These are phyloP conservation scores for Anser cygnoides DNA, from an alignment of 2,113 vertebrate genomes.

Conservation along the genomic window DNA sequence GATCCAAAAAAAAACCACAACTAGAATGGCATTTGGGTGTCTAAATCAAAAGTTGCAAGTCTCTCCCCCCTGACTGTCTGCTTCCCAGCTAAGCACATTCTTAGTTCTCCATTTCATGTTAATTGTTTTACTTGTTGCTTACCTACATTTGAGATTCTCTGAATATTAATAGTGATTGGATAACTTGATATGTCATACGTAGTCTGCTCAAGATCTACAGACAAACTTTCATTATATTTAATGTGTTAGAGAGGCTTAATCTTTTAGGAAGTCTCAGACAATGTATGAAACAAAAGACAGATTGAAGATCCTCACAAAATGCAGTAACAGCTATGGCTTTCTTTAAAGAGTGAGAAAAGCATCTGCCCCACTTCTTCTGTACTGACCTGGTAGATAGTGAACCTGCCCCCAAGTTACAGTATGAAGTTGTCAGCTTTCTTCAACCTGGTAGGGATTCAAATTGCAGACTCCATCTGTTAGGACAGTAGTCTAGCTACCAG, in stretches of 20 bases:
- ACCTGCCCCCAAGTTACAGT: not conserved
- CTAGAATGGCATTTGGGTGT: not conserved
- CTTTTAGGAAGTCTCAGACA: not conserved
- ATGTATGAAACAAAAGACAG: not conserved
- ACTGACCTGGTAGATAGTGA: not conserved
- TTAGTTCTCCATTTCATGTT: not conserved
- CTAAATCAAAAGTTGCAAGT: not conserved
- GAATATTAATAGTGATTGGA: not conserved
- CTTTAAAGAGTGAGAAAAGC: not conserved
- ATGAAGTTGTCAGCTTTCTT: not conserved
- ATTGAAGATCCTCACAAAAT: not conserved
- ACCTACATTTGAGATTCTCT: not conserved
- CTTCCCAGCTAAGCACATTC: not conserved
- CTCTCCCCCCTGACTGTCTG: not conserved
- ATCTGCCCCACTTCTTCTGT: not conserved
- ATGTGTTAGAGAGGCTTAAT: not conserved
- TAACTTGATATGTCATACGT: not conserved
- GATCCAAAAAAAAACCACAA: not conserved
- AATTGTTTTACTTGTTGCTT: not conserved
- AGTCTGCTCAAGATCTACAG: not conserved
- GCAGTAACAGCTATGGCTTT: not conserved
- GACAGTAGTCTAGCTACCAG: not conserved
- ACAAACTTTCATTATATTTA: not conserved
- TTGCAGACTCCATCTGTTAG: not conserved
- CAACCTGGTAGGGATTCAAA: not conserved